Evolutionary conservation across 2,888 invertebrate genomes (phyloP), one percentile per base, ranked within the genome.

Genomic region (Stenolophus ochropezus): DNA sequence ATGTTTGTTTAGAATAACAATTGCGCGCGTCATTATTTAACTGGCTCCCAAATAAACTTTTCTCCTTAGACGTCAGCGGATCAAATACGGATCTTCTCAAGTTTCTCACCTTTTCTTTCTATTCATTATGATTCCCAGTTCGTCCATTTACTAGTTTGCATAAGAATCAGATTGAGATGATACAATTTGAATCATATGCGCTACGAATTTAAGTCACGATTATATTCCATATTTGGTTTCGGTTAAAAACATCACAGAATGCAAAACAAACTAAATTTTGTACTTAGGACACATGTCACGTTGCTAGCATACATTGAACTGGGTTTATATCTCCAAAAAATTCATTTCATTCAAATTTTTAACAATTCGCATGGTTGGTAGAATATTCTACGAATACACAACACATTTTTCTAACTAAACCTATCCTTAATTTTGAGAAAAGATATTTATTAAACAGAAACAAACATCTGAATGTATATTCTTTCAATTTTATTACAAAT

Each of bases 211-310:
- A 8, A 69, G 65, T 69, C 65, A 69, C 65, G 65, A 16, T 18
- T 16, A 27, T 69, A 69, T 16, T 69, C 65, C 65, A 69, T 27
- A 69, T 69, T 69, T 69, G 33, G 65, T 69, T 25, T 69, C 27
- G 33, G 65, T 33, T 25, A 42, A 27, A 58, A 69, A 69, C 16
- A 69, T 27, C 8, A 33, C 20, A 33, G 33, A 69, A 69, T 69
- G 65, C 33, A 69, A 69, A 69, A 69, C 33, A 33, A 69, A 69
- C 65, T 69, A 69, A 69, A 69, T 69, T 69, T 69, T 69, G 33
- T 33, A 27, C 65, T 69, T 18, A 42, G 18, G 4, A 69, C 4
- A 33, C 33, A 2, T 16, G 18, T 27, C 65, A 69, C 65, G 65
- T 69, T 42, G 14, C 18, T 18, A 18, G 56, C 56, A 42, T 42